phyloP scores from a whole-genome alignment of 2,797 vertebrate genomes.

The Pangasius sanitwongsei region DNA sequence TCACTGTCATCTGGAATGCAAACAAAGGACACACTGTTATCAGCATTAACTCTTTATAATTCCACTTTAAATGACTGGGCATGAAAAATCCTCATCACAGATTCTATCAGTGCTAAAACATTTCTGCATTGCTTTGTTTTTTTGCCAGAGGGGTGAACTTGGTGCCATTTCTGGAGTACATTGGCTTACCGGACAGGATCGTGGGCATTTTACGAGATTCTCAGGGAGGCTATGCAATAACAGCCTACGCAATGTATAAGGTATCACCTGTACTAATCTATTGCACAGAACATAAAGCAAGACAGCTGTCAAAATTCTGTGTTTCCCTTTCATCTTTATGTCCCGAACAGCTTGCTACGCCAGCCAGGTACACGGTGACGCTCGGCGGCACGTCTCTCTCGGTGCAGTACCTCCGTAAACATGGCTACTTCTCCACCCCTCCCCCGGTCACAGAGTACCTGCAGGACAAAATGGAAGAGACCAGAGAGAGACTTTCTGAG shows the following conservation, averaged over 20 bases:
- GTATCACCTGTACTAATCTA: constrained; percentile 66
- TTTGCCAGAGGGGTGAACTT: constrained; percentile 89
- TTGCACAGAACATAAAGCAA: neutral
- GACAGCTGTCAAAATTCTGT: neutral
- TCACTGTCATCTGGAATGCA: neutral
- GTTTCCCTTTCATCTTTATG: neutral
- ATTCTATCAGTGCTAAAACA: neutral
- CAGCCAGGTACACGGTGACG: constrained; percentile 91
- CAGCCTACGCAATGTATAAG: constrained; percentile 97
- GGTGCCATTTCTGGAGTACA: constrained; percentile 88
- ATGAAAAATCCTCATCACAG: neutral
- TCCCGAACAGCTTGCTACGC: constrained; percentile 86
- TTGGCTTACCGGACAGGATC: constrained; percentile 88
- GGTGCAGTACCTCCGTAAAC: constrained; percentile 89
- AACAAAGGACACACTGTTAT: neutral
- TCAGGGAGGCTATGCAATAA: constrained; percentile 91
- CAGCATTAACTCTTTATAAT: neutral
- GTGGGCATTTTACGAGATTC: constrained; percentile 88
- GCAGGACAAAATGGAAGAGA: constrained; percentile 95
- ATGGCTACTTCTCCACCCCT: constrained; percentile 89
- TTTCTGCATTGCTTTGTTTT: neutral
- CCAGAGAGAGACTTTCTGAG: constrained; percentile 84
- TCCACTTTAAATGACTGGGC: neutral
- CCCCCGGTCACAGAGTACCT: constrained; percentile 92
- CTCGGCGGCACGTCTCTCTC: constrained; percentile 90